Conservation (phyloP, 2,888 invertebrate genomes). For the Temnothorax rugatulus region DNA sequence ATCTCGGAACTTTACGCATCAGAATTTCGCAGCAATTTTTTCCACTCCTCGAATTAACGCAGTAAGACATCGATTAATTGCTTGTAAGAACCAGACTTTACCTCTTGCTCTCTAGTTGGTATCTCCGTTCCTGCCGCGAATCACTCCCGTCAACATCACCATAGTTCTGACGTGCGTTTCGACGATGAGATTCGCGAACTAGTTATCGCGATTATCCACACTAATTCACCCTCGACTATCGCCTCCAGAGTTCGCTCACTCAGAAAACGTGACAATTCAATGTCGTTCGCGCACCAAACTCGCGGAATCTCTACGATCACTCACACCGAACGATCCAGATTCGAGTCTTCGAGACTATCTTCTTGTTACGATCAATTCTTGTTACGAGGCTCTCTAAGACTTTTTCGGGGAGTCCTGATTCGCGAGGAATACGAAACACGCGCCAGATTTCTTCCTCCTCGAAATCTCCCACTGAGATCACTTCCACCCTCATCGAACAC, state of each 20-base stretch:
- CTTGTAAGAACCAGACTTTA: constrained; percentile 56
- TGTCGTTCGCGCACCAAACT: constrained; percentile 45
- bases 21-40: neutral
- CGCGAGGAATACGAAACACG: constrained; percentile 25
- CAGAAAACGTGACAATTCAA: constrained; percentile 27
- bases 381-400: neutral
- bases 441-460: constrained; percentile 15
- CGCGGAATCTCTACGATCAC: constrained; percentile 35
- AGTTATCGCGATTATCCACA: constrained; percentile 42
- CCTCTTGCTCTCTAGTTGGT: constrained; percentile 67
- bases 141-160: constrained; percentile 59
- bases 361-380: neutral
- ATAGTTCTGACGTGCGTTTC: constrained; percentile 63
- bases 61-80: neutral
- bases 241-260: constrained; percentile 35
- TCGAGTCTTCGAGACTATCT: constrained; percentile 25
- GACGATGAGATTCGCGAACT: neutral
- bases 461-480: constrained; percentile 37
- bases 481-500: constrained; percentile 54
- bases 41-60: neutral
- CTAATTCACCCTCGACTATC: constrained; percentile 31
- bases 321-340: constrained; percentile 41
- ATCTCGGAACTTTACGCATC: neutral
- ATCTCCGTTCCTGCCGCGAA: constrained; percentile 65
- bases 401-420: constrained; percentile 1